Percentiles rank a stretch among this genome's conserved stretches.
These are phyloP conservation scores for Stercorarius parasiticus DNA, from an alignment of 2,113 vertebrate species.

Conservation along the genomic window DNA sequence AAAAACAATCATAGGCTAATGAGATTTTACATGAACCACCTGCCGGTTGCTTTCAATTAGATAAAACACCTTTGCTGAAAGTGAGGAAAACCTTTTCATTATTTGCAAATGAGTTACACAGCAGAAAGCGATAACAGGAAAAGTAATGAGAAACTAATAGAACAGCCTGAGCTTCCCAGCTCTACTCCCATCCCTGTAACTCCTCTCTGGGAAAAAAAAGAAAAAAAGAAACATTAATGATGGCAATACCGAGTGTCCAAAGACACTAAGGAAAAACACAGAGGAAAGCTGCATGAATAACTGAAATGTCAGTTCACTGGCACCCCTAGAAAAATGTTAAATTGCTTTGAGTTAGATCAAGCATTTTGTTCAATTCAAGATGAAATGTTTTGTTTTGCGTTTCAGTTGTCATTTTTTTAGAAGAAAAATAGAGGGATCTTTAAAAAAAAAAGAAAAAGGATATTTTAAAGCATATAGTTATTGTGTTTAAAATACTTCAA, in stretches of 20 bases:
- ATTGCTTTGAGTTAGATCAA: neutral
- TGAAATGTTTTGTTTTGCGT: neutral
- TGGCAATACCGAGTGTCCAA: neutral
- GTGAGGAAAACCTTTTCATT: constrained; percentile 3
- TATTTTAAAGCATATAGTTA: neutral
- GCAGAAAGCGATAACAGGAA: neutral
- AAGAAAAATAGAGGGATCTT: neutral
- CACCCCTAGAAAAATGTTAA: neutral
- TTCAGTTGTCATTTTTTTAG: neutral
- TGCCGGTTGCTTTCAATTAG: constrained; percentile 53
- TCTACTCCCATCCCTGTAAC: neutral
- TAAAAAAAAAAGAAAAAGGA: accelerated
- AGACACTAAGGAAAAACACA: neutral
- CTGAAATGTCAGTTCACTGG: neutral
- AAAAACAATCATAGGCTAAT: constrained; percentile 41
- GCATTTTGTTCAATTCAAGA: neutral
- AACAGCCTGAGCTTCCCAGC: neutral
- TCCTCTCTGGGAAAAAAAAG: neutral
- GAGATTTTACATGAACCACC: constrained; percentile 29
- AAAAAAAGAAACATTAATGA: neutral
- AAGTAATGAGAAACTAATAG: neutral
- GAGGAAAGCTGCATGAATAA: neutral
- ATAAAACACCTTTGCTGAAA: constrained; percentile 10
- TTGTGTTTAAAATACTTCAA: neutral
- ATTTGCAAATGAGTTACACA: neutral